Evolutionary conservation across 2,888 invertebrate genomes (phyloP).

Genomic region (Stegana nigrithorax): DNA sequence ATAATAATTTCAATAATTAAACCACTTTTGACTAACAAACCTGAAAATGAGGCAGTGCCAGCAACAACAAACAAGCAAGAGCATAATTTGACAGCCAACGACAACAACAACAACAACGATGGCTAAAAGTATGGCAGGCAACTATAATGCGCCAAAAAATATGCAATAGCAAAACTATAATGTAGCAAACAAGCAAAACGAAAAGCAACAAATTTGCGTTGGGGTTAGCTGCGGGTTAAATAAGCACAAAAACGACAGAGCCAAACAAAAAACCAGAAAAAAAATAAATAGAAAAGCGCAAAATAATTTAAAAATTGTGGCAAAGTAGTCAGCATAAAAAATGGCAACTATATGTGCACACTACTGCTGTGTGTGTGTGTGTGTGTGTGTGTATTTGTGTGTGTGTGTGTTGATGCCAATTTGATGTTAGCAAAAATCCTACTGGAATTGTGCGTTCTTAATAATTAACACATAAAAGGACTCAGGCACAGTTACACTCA

Average conservation of each 20-base stretch:
- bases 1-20: conserved; percentile 58
- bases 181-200: conserved; percentile 1
- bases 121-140: conserved; percentile 25
- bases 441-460: conserved; percentile 20
- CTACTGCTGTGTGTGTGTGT: too few species aligned
- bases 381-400: too few species aligned
- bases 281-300: conserved; percentile 5
- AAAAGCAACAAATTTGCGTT: conserved; percentile 24
- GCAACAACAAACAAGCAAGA: conserved; percentile 11
- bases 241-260: not conserved
- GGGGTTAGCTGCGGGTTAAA: not conserved
- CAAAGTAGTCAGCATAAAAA: too few species aligned
- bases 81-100: conserved; percentile 26
- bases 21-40: conserved; percentile 35
- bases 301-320: too few species aligned
- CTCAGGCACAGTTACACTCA: conserved; percentile 17
- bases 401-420: not conserved
- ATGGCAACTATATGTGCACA: too few species aligned
- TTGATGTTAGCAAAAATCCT: conserved; percentile 6
- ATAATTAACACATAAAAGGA: conserved; percentile 46
- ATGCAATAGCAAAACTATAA: conserved; percentile 20
- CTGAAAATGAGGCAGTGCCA: not conserved
- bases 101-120: conserved; percentile 22
- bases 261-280: not conserved
- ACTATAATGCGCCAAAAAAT: conserved; percentile 5